Evolutionary conservation across 2,113 vertebrate genomes (phyloP).

Genomic region (Nycticorax nycticorax): DNA sequence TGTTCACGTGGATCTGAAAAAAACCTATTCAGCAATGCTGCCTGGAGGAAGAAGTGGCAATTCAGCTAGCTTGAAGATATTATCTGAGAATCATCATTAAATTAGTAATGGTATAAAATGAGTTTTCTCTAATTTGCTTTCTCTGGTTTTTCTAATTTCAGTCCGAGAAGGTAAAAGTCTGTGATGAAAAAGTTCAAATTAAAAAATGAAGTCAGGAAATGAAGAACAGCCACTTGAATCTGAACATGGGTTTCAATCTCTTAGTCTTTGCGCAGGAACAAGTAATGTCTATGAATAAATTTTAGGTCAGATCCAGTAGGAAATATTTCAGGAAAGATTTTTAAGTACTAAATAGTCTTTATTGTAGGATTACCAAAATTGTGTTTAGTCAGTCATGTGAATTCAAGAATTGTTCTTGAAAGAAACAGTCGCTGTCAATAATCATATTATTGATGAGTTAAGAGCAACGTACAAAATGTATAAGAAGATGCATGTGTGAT

Average conservation of each 20-base stretch:
- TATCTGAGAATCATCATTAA: background rate
- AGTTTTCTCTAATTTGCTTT: background rate
- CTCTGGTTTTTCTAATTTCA: background rate
- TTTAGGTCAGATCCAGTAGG: background rate
- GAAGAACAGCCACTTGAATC: background rate
- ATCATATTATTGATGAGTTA: background rate
- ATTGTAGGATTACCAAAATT: background rate
- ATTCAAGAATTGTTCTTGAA: background rate
- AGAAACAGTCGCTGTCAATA: background rate
- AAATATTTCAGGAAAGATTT: background rate
- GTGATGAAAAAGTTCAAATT: background rate
- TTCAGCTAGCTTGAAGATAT: background rate
- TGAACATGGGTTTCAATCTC: background rate
- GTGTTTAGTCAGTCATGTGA: background rate
- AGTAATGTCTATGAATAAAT: background rate
- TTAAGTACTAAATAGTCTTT: background rate
- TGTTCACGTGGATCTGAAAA: background rate
- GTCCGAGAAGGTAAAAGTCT: background rate
- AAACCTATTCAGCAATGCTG: rapidly evolving
- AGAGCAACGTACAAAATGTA: background rate
- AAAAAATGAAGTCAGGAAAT: background rate
- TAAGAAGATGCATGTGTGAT: background rate
- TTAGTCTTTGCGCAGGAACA: background rate
- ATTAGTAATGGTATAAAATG: background rate
- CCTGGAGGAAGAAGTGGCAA: background rate